Evolutionary conservation across 2,113 vertebrate genomes (phyloP).

Genomic region (Hippopotamus amphibius): DNA sequence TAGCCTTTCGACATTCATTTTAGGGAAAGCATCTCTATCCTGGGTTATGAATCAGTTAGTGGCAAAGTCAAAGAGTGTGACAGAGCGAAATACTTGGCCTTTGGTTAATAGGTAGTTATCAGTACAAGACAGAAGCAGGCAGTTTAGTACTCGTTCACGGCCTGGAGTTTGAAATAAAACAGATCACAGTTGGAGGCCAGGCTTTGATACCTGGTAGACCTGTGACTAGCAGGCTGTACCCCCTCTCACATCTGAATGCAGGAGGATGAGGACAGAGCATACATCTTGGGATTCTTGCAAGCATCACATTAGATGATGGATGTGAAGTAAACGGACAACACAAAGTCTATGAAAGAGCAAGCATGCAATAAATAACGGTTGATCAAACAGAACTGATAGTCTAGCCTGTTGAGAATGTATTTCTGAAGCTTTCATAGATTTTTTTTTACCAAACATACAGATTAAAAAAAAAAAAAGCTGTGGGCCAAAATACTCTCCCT

Average conservation of each 20-base stretch:
- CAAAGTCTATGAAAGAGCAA: neutral
- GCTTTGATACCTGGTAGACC: neutral
- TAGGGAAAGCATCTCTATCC: neutral
- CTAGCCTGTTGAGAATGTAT: neutral
- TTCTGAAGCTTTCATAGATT: neutral
- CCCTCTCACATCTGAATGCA: neutral
- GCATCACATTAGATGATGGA: neutral
- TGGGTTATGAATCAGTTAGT: neutral
- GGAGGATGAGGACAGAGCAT: neutral
- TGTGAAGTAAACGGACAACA: neutral
- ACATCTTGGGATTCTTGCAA: neutral
- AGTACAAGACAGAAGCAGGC: neutral
- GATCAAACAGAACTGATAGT: neutral
- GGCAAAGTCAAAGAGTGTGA: neutral
- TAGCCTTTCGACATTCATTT: neutral
- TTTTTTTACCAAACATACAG: neutral
- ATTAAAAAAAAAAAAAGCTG: neutral
- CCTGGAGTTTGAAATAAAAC: conserved; percentile 22
- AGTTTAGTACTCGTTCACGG: neutral
- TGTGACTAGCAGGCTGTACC: neutral
- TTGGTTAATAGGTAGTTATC: neutral
- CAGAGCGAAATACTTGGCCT: neutral
- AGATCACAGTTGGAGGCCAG: neutral
- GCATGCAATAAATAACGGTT: neutral
- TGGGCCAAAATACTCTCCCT: neutral